Evolutionary conservation across 2,113 vertebrate genomes (phyloP).

Genomic region (Jaculus jaculus): DNA sequence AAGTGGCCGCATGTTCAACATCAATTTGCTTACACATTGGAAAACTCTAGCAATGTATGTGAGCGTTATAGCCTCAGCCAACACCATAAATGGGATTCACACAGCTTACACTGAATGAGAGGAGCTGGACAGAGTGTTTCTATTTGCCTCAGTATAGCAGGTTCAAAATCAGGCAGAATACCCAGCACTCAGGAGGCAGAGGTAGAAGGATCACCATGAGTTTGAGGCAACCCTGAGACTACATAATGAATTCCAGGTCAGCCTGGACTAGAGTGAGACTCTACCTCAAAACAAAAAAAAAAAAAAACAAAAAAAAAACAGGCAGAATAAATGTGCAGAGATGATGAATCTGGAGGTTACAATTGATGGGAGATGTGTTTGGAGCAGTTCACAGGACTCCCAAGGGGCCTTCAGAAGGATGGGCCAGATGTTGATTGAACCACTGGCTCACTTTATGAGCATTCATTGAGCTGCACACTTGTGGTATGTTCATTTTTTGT

Average conservation of each 20-base stretch:
- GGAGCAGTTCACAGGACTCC: accelerated
- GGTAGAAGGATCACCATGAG: no score
- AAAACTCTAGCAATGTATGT: not conserved
- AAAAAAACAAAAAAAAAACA: no score
- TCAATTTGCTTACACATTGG: not conserved
- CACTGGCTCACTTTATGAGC: not conserved
- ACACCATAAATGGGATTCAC: not conserved
- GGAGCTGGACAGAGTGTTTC: not conserved
- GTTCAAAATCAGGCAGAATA: not conserved
- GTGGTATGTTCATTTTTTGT: not conserved
- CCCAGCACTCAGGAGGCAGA: no score
- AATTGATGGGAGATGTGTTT: not conserved
- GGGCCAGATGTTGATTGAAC: accelerated
- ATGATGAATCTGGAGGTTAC: not conserved
- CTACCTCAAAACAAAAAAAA: no score
- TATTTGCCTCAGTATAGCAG: not conserved
- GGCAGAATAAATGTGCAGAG: not conserved
- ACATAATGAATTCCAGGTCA: no score
- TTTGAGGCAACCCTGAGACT: no score
- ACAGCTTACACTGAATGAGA: not conserved
- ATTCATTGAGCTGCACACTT: accelerated
- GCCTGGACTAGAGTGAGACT: no score
- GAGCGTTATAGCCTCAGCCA: not conserved
- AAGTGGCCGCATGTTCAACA: not conserved
- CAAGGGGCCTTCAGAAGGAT: not conserved